Base-by-base conservation (phyloP, 2,113 vertebrate genomes). In the Beaufortia kweichowensis region DNA sequence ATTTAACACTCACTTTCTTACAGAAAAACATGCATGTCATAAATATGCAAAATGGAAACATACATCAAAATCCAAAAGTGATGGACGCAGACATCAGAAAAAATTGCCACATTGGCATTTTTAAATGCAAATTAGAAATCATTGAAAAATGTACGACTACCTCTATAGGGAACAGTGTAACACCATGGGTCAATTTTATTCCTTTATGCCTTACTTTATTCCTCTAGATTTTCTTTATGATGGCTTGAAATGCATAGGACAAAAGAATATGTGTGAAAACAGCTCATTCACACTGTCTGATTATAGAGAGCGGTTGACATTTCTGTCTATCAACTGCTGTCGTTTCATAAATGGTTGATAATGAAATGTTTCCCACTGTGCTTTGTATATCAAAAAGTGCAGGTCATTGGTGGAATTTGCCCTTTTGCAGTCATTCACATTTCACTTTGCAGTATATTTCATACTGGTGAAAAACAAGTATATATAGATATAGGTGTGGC, bases 361-460 rank as follows among this genome's bases (percentile, higher is more conserved):
- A 79, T 82, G 60, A 76, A 71, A 33, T 4, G 50, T 67, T 76
- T 79, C 61, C 66, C 73, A 76, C 65, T 46, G 81, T 56, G 57
- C 21, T 57, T 70, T 35, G 21, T 9, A n/a, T n/a, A 43, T 63
- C 35, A 46, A 39, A 15, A 62, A 24, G 33, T 39, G 46, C 29
- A 11, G 15, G 60, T 11, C 17, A 64, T 24, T 55, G 24, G 55
- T 9, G 43, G n/a, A 39, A 39, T 33, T 26, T 53, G 41, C 23
- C 35, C 17, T 31, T 75, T 57, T 41, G 33, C 19, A 23, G 61
- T 23, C 17, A 67, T 76, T 55, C n/a, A n/a, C n/a, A n/a, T 55
- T 31, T 33, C 15, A 63, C 19, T 31, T 53, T 41, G 24, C 64
- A 10, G 39, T 60, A 35, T 66, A 10, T 35, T 8, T 9, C n/a